These are phyloP conservation scores for Pangasianodon gigas DNA, from an alignment of 2,113 vertebrate genomes.

Conservation along the genomic window DNA sequence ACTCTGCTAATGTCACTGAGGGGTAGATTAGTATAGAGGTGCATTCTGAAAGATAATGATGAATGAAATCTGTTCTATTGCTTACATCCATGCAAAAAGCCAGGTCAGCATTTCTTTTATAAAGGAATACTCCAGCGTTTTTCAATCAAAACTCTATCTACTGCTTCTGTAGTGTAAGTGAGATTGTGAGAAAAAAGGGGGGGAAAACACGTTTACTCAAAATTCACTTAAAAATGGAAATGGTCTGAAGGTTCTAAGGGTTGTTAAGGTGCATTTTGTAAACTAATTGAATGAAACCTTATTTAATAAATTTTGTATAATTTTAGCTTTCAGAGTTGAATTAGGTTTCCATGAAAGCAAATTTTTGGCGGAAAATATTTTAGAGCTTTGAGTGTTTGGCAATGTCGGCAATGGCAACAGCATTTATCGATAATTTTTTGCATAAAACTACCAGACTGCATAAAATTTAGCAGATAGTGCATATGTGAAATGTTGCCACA, in stretches of 20 bases:
- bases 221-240: background rate
- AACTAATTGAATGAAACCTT: background rate
- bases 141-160: background rate
- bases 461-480: background rate
- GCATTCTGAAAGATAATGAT: conserved; percentile 30
- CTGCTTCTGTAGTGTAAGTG: background rate
- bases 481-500: background rate
- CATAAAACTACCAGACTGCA: background rate
- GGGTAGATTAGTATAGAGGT: background rate
- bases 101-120: background rate
- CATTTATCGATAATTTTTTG: background rate
- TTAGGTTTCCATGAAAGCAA: background rate
- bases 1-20: no score
- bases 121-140: background rate
- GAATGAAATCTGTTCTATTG: background rate
- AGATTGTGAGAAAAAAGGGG: background rate
- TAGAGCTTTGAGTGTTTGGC: background rate
- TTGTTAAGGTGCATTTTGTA: background rate
- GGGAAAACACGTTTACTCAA: background rate
- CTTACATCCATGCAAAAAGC: background rate
- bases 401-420: background rate
- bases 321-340: background rate
- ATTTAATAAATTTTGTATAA: background rate
- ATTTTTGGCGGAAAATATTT: background rate
- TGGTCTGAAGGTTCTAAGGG: background rate